Base-by-base conservation (phyloP, 2,888 invertebrate species). In the Altica lythri region DNA sequence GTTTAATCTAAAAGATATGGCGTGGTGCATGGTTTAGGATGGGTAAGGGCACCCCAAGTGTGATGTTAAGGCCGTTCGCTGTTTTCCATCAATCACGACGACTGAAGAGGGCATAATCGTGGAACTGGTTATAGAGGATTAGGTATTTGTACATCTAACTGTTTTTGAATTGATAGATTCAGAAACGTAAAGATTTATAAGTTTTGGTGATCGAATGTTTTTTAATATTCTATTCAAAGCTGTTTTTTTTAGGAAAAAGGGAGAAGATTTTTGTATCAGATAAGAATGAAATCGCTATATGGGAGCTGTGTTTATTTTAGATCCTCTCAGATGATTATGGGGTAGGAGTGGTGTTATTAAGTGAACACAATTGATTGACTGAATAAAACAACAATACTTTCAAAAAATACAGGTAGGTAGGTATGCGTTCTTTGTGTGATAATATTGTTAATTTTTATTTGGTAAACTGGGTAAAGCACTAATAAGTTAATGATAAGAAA, bases 11-110 rank as follows among this genome's bases (percentile, higher is more conserved):
- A 30, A 30, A 38, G 10, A 32, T 48, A 60, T 60, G 52, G 50
- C 51, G 30, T 45, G 55, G 42, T 53, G 51, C 55, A 40, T 40
- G 25, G 40, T 40, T 6, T 18, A 13, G 25, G 52, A 49, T 50
- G 46, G 55, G 50, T 66, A 64, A 65, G 64, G n/a, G 67, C 70
- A 70, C 71, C 70, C 67, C 67, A 71, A 72, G 73, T 72, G 73
- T 70, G 70, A 72, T 71, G 70, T 66, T 64, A 64, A 65, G 61
- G 62, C 59, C 57, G 53, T 46, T 53, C 52, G 61, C 58, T 61
- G 66, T 68, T 64, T 69, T 72, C 72, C 67, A 74, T 74, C 74
- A 74, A 73, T 74, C 74, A 73, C 66, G 53, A 17, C 18, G 40
- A 64, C 43, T 18, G 50, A 51, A 51, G 34, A 44, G 49, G 49